Evolutionary conservation across 2,113 vertebrate species (phyloP).

Genomic region (Nerophis lumbriciformis): DNA sequence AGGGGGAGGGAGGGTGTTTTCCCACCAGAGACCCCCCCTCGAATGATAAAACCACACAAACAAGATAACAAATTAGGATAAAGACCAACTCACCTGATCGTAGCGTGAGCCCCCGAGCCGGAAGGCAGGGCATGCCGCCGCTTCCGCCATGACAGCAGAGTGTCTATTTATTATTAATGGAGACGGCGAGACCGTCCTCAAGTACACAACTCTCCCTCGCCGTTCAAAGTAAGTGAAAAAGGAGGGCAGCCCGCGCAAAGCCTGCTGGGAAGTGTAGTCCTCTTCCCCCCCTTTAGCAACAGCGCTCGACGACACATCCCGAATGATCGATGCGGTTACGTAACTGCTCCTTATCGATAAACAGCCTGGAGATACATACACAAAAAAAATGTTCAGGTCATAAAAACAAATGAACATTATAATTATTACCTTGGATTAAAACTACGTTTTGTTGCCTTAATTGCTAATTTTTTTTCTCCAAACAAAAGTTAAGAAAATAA

Average conservation of each 20-base stretch:
- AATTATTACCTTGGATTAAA: neutral
- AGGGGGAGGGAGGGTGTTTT: conserved; percentile 22
- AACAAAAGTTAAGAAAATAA: too few relatives aligned
- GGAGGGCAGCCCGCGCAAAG: conserved; percentile 28
- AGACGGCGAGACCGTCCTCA: conserved; percentile 48
- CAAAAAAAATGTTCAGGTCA: neutral
- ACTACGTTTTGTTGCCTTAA: too few relatives aligned
- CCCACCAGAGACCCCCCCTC: conserved; percentile 17
- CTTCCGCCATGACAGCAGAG: conserved; percentile 78
- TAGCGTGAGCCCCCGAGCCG: conserved; percentile 86
- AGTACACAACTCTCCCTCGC: conserved; percentile 53
- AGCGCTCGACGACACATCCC: conserved; percentile 59
- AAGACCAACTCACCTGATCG: conserved; percentile 77
- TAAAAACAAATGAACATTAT: neutral
- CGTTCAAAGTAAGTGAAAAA: conserved; percentile 49
- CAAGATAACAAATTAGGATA: neutral
- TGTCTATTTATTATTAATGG: conserved; percentile 59
- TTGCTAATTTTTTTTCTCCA: too few relatives aligned
- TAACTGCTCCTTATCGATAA: conserved; percentile 51
- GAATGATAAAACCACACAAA: conserved; percentile 18
- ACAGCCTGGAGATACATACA: neutral
- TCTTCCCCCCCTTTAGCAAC: conserved; percentile 17
- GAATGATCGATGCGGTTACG: conserved; percentile 55
- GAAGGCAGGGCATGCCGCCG: conserved; percentile 77
- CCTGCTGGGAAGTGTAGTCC: conserved; percentile 69